Evolutionary conservation across 2,888 invertebrate genomes (phyloP).

Genomic region (Drosophila cognata): DNA sequence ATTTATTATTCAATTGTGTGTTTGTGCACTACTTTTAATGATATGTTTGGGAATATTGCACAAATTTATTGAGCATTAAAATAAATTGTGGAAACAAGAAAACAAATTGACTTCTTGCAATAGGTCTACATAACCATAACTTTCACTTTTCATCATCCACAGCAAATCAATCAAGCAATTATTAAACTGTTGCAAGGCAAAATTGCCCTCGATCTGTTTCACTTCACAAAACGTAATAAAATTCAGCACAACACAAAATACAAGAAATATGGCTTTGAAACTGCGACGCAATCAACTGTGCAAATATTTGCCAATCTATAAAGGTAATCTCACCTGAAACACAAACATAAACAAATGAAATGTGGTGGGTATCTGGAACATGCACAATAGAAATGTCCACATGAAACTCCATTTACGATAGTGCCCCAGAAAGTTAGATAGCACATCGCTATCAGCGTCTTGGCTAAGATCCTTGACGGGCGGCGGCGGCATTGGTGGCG

Average conservation of each 20-base stretch:
- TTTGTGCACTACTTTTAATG: not conserved
- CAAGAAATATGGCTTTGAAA: conserved; percentile 35
- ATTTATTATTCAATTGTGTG: not conserved
- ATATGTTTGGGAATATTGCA: not conserved
- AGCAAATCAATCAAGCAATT: conserved; percentile 30
- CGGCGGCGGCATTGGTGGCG: not conserved
- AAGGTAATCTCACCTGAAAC: conserved; percentile 85
- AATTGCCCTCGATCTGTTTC: conserved; percentile 35
- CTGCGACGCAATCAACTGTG: conserved; percentile 63
- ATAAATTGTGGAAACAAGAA: not conserved
- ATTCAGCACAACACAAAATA: conserved; percentile 12
- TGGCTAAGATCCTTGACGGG: conserved; percentile 70
- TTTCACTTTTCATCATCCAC: conserved; percentile 33
- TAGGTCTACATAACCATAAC: conserved; percentile 2
- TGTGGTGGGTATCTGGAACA: conserved; percentile 88
- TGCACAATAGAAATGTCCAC: conserved; percentile 87
- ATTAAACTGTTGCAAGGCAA: conserved; percentile 28
- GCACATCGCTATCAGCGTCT: conserved; percentile 85
- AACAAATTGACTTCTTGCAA: not conserved
- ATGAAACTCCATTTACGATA: conserved; percentile 88
- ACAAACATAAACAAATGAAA: conserved; percentile 88
- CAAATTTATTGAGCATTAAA: not conserved
- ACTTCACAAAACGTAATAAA: conserved; percentile 18
- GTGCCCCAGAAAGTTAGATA: conserved; percentile 87
- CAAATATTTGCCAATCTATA: conserved; percentile 64